These are phyloP conservation scores for Trissolcus basalis DNA, from an alignment of 1,140 invertebrate species.

Conservation along the genomic window DNA sequence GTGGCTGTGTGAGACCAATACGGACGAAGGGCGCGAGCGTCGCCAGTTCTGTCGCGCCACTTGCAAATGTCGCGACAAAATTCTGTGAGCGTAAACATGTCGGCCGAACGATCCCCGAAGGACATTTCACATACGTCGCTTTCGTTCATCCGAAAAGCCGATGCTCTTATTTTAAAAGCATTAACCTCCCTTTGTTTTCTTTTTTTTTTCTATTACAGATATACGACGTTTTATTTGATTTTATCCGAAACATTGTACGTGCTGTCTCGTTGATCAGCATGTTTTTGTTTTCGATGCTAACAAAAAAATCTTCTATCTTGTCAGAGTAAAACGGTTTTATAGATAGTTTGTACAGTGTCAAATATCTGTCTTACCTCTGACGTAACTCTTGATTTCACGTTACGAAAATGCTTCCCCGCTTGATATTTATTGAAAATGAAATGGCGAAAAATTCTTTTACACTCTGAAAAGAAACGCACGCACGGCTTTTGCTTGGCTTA, in stretches of 20 bases:
- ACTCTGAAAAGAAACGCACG: too few relatives aligned
- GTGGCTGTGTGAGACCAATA: constrained; percentile 81
- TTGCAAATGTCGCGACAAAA: constrained; percentile 80
- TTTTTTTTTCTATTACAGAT: too few relatives aligned
- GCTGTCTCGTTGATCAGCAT: background rate
- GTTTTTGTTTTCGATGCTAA: background rate
- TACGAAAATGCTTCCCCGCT: background rate
- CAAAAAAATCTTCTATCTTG: background rate
- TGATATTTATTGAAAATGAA: too few relatives aligned
- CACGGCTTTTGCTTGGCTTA: too few relatives aligned
- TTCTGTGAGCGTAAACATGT: constrained; percentile 59
- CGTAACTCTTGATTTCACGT: background rate
- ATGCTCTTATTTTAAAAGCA: too few relatives aligned
- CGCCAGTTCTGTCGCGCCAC: constrained; percentile 82
- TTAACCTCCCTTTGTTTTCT: too few relatives aligned
- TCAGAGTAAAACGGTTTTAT: background rate
- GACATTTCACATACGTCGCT: too few relatives aligned
- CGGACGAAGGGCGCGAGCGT: constrained; percentile 77
- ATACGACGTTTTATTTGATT: too few relatives aligned
- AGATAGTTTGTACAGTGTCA: background rate
- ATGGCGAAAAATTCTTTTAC: too few relatives aligned
- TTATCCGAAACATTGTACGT: too few relatives aligned
- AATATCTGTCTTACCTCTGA: background rate
- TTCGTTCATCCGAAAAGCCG: too few relatives aligned
- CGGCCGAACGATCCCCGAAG: background rate